Evolutionary conservation across 2,888 invertebrate genomes (phyloP).

Genomic region (Cheilosia scutellata): DNA sequence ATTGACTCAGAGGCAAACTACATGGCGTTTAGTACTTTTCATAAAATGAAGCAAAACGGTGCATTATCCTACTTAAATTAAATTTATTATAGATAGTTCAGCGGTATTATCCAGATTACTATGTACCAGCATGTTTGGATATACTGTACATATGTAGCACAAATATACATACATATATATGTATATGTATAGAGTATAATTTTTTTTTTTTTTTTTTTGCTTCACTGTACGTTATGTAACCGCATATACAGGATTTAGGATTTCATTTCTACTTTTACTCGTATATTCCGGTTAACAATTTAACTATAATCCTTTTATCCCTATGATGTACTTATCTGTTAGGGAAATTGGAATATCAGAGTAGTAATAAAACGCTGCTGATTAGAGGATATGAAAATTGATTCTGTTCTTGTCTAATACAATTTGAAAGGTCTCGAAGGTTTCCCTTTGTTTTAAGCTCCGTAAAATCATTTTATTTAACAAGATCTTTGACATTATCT

Average conservation of each 20-base stretch:
- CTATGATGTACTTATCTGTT: constrained; percentile 1
- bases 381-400: neutral
- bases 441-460: neutral
- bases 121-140: neutral
- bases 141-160: neutral
- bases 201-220: constrained; percentile 7
- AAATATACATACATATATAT: neutral
- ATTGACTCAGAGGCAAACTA: neutral
- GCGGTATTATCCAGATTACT: constrained; percentile 31
- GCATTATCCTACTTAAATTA: constrained; percentile 37
- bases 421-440: neutral
- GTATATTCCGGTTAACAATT: constrained; percentile 9
- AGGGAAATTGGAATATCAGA: constrained; percentile 2
- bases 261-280: neutral
- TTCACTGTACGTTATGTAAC: constrained; percentile 17
- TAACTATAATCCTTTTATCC: constrained; percentile 15
- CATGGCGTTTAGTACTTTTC: constrained; percentile 39
- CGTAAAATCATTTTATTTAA: neutral
- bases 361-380: constrained; percentile 33
- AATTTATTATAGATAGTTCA: constrained; percentile 36
- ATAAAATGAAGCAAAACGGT: constrained; percentile 28
- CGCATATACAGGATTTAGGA: constrained; percentile 4
- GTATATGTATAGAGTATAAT: neutral
- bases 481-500: neutral
- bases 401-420: neutral